Conservation (phyloP, 2,113 vertebrate species). For the Chascanopsetta lugubris region DNA sequence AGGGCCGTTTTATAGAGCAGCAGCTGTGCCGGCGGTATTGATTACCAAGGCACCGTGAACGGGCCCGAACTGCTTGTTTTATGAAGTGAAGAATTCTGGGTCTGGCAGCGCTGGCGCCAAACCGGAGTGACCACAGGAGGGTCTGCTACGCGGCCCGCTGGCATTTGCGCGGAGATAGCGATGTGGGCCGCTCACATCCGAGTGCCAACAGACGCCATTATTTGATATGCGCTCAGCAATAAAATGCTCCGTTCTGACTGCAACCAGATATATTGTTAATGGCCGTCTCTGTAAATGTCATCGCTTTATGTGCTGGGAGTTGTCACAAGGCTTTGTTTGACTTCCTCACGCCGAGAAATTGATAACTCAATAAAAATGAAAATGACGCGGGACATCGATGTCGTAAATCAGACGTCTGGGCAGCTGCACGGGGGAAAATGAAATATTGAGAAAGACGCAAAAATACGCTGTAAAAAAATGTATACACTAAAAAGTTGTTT, state of each 20-base stretch:
- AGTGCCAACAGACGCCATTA: constrained; percentile 65
- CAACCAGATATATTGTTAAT: constrained; percentile 82
- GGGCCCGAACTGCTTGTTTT: constrained; percentile 59
- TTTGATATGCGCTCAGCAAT: constrained; percentile 71
- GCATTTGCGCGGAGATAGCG: constrained; percentile 39
- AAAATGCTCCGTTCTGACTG: constrained; percentile 62
- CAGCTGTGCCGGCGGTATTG: constrained; percentile 81
- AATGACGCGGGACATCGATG: constrained; percentile 61
- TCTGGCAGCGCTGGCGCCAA: constrained; percentile 69
- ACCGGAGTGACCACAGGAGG: constrained; percentile 26
- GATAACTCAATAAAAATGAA: constrained; percentile 71
- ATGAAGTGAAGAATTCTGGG: constrained; percentile 80
- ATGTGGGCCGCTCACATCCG: constrained; percentile 52
- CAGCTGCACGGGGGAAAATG: constrained; percentile 71
- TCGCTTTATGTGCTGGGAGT: constrained; percentile 49
- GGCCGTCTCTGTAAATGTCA: constrained; percentile 62
- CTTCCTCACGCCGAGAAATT: constrained; percentile 65
- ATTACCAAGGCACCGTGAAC: constrained; percentile 72
- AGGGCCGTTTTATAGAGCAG: constrained; percentile 66
- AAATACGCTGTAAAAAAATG: constrained; percentile 55
- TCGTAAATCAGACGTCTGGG: constrained; percentile 68
- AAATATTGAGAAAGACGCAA: constrained; percentile 64
- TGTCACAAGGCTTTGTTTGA: constrained; percentile 59
- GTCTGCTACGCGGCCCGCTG: constrained; percentile 18
- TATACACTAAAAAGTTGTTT: background rate